Evolutionary conservation across 2,797 vertebrate genomes (phyloP), one percentile per base, ranked within the genome.

Genomic region (Typhlichthys eigenmanni): DNA sequence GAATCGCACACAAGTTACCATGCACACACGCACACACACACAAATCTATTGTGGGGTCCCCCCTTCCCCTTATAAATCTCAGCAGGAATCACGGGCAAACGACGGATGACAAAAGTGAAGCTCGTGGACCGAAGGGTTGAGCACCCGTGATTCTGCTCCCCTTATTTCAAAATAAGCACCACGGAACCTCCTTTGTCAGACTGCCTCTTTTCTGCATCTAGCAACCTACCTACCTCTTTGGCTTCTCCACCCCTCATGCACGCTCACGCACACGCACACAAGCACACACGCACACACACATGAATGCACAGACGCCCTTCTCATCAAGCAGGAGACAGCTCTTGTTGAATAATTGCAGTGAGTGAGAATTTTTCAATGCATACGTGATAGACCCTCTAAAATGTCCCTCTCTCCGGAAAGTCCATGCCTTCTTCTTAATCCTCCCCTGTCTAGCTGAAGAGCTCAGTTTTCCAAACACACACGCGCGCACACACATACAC

Each of bases 291-390:
- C 43, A 29, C 43, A 5, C 54, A 56, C 19, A 62, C 50, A 43
- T 14, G 50, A 14, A 52, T 43, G 5, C 56, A 47, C 56, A 58
- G 14, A 46, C 16, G 11, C 56, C 47, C 66, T 54, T 62, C 68
- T 62, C 46, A 57, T 66, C 68, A 6, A 84, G 83, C 81, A 73
- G 83, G 85, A 86, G 88, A 84, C 85, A 66, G 87, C 83, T 88
- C 82, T 77, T 50, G 56, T 46, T 92, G 90, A 93, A 94, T 93
- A 92, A 93, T 92, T 92, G 90, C 88, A 92, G 91, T 62, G 88
- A 85, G 88, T 72, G 79, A 74, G 86, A 88, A 89, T 88, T 91
- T 92, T 91, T 92, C 90, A 93, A 92, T 93, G 92, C 90, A 92
- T 93, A 92, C 84, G 52, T 92, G 93, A 94, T 93, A 84, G 86